A percentile compares a stretch with the other conserved stretches of the same genome.
phyloP scores from a whole-genome alignment of 92 coral and sea anemone species.

The Nematostella vectensis region DNA sequence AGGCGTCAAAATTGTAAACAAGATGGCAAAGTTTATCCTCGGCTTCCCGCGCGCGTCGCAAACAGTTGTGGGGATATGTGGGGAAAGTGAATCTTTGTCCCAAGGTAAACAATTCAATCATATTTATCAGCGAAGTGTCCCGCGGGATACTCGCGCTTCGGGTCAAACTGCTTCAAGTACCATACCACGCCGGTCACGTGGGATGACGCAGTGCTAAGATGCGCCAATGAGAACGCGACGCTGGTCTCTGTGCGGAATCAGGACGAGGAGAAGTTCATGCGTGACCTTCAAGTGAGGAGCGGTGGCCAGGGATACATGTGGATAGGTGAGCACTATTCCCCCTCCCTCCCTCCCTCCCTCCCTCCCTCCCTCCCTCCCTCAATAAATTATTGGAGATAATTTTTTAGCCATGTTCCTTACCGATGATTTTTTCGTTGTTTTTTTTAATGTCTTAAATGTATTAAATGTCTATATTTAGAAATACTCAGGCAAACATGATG shows the following conservation, averaged over 20 bases:
- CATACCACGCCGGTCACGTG: conserved; percentile 54
- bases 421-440: too few relatives aligned
- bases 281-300: conserved; percentile 43
- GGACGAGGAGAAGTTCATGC: conserved; percentile 60
- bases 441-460: too few relatives aligned
- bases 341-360: too few relatives aligned
- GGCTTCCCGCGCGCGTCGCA: too few relatives aligned
- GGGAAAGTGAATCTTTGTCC: too few relatives aligned
- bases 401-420: too few relatives aligned
- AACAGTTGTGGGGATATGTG: too few relatives aligned
- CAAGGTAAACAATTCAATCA: too few relatives aligned
- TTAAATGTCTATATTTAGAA: too few relatives aligned
- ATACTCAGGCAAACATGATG: too few relatives aligned
- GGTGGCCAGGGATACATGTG: conserved; percentile 50
- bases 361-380: not conserved
- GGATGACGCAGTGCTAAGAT: conserved; percentile 61
- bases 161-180: conserved; percentile 69
- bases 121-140: conserved; percentile 81
- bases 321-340: conserved; percentile 70
- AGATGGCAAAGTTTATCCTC: too few relatives aligned
- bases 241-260: conserved; percentile 56
- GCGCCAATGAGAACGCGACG: conserved; percentile 70
- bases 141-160: conserved; percentile 51
- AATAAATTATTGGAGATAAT: not conserved
- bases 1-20: too few relatives aligned